A percentile compares a stretch with the other conserved stretches of the same genome.
phyloP scores from a whole-genome alignment of 2,888 invertebrate species.

The Ecdyonurus torrentis region DNA sequence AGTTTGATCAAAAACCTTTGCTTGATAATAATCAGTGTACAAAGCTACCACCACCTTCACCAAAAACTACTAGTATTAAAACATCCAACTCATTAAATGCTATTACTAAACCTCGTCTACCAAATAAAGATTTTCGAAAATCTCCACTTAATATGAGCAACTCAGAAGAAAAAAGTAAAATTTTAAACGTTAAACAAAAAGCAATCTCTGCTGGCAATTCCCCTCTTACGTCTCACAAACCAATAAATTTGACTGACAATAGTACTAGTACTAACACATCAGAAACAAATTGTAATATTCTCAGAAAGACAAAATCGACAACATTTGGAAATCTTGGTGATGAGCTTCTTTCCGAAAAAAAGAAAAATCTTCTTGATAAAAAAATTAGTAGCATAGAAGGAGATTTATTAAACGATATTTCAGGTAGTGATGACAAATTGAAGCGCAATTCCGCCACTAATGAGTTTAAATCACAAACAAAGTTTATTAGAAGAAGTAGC shows the following conservation, averaged over 20 bases:
- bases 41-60: constrained; percentile 32
- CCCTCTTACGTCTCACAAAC: constrained; percentile 18
- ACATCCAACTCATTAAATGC: constrained; percentile 4
- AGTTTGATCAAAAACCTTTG: constrained; percentile 6
- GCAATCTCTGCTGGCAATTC: constrained; percentile 17
- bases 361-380: background rate
- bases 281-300: no score
- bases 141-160: constrained; percentile 53
- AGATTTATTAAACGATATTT: no score
- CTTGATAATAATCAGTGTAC: constrained; percentile 6
- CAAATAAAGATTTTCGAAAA: constrained; percentile 58
- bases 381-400: no score
- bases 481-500: background rate
- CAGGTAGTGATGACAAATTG: constrained; percentile 8
- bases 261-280: background rate
- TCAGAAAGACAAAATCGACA: no score
- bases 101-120: constrained; percentile 21
- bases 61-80: constrained; percentile 24
- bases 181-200: constrained; percentile 2
- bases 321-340: no score
- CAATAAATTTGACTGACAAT: constrained; percentile 10
- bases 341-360: background rate
- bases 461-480: background rate
- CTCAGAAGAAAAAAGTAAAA: background rate
- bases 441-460: background rate